Evolutionary conservation across 2,797 vertebrate species (phyloP), one percentile per base, ranked within the genome.

Genomic region (Siniperca obscura): DNA sequence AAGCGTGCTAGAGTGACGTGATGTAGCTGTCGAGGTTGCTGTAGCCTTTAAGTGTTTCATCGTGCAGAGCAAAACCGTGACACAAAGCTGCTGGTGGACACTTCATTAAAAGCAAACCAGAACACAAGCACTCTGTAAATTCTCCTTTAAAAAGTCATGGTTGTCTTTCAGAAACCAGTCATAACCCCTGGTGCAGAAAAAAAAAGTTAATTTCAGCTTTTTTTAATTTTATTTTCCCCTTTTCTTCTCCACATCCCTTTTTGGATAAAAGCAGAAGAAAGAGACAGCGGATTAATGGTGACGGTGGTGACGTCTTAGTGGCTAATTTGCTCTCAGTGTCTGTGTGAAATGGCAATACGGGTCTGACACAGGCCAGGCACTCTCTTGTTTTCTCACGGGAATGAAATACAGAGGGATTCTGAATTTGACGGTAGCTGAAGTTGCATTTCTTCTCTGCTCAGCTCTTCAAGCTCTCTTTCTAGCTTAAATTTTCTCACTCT

Each of bases 221-320:
- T 64, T 40, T 59, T 3, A 30, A 30, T n/a, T 48, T 42, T 30
- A 25, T 64, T 27, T 16, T 7, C n/a, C 50, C 5, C 6, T 27
- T 70, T 44, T 73, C 22, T 75, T 44, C 57, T 71, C 46, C 7
- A 2, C 10, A 62, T 70, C 64, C 30, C 60, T 70, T 52, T 68
- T 66, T 74, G 72, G 70, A 78, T 85, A 25, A 76, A 76, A 42
- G 66, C 81, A 83, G 81, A 85, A 85, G 80, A 85, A 80, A 82
- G 72, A 80, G 56, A 72, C 67, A 7, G 44, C 5, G 9, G 83
- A 92, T 91, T 87, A 88, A 84, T 85, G 56, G 74, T 85, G 83
- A 84, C 25, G 42, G 75, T 53, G 19, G 69, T 76, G 82, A 82
- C 42, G 76, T 82, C 73, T 85, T 53, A 50, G 66, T 72, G 82